Percentiles rank a stretch among this genome's conserved stretches.
Evolutionary conservation across 1,140 invertebrate genomes (phyloP).

Genomic region (Drosophila nigrodunni): DNA sequence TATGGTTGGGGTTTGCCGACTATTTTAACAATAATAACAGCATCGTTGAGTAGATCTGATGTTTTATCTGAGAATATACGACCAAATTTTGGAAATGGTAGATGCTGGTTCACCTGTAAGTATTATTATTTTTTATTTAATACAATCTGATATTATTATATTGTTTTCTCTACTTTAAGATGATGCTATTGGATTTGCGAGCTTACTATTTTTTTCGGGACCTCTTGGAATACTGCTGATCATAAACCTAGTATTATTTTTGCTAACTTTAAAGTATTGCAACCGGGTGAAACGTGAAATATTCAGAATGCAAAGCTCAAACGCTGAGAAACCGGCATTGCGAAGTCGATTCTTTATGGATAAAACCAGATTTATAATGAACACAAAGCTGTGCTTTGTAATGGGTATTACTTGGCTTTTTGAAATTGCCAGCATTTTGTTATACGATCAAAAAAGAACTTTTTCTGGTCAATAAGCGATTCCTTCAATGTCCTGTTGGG

Average conservation of each 20-base stretch:
- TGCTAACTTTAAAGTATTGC: conserved; percentile 88
- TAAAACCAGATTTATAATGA: conserved; percentile 88
- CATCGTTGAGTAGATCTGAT: conserved; percentile 85
- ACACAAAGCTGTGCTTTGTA: conserved; percentile 90
- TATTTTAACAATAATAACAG: conserved; percentile 85
- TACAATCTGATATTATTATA: no score
- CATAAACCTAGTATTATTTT: conserved; percentile 88
- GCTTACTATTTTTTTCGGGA: conserved; percentile 87
- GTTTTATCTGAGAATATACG: conserved; percentile 82
- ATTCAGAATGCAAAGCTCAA: conserved; percentile 86
- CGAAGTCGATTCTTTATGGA: conserved; percentile 87
- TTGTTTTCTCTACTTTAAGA: conserved; percentile 43
- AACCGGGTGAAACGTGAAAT: conserved; percentile 89
- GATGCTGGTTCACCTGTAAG: conserved; percentile 87
- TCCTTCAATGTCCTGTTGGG: conserved; percentile 88
- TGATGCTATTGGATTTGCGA: conserved; percentile 79
- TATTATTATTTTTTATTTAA: conserved; percentile 7
- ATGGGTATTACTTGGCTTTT: conserved; percentile 91
- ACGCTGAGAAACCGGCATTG: conserved; percentile 84
- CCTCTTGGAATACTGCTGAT: conserved; percentile 87
- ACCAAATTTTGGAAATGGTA: conserved; percentile 85
- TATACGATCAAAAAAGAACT: conserved; percentile 84
- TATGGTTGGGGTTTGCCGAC: conserved; percentile 87
- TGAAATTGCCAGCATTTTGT: conserved; percentile 87
- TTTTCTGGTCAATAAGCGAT: conserved; percentile 87